Conservation (phyloP, 2,888 invertebrate genomes). For the Chelonus formosanus region DNA sequence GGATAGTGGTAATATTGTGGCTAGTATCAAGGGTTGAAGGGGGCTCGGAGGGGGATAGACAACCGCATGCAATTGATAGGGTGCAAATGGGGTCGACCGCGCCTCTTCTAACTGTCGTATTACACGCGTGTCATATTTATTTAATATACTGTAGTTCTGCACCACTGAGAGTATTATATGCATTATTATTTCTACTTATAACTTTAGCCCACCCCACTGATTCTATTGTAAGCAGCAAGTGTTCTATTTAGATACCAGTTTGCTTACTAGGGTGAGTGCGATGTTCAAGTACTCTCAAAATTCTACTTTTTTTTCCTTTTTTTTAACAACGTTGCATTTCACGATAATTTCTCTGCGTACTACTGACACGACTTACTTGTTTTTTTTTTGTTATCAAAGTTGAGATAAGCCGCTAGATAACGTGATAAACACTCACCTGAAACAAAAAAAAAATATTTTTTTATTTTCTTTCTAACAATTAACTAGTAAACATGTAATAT, state of each 20-base stretch:
- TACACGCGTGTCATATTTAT: constrained; percentile 62
- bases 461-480: too few relatives aligned
- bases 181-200: constrained; percentile 62
- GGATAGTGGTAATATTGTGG: constrained; percentile 45
- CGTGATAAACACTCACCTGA: constrained; percentile 50
- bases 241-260: constrained; percentile 51
- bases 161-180: constrained; percentile 50
- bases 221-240: constrained; percentile 52
- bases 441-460: constrained; percentile 46
- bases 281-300: neutral
- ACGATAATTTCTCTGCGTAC: too few relatives aligned
- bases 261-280: neutral
- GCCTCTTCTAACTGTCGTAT: constrained; percentile 54
- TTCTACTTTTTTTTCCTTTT: neutral
- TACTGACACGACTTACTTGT: constrained; percentile 1
- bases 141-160: constrained; percentile 52
- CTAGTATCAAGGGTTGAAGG: constrained; percentile 32
- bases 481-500: too few relatives aligned
- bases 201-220: constrained; percentile 41
- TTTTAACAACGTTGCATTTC: neutral
- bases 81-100: constrained; percentile 60
- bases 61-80: constrained; percentile 61
- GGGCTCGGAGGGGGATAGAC: constrained; percentile 50
- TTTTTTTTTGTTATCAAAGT: neutral
- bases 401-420: neutral